phyloP scores from a whole-genome alignment of 2,797 vertebrate genomes.

The Schizothorax lantsangensis region DNA sequence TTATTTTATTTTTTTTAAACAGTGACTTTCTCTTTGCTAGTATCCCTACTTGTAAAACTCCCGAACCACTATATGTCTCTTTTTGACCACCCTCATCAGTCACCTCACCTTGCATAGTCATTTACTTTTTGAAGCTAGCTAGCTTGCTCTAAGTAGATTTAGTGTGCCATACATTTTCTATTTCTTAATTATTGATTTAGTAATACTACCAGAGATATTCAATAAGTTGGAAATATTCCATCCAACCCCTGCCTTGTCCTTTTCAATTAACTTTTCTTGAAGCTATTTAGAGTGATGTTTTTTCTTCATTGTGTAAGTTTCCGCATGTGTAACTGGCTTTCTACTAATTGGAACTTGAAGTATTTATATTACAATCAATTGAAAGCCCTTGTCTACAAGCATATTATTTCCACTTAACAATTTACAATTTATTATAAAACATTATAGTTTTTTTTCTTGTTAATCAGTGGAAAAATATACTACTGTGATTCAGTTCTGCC shows the following conservation, averaged over 20 bases:
- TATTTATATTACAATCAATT: neutral
- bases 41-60: neutral
- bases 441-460: neutral
- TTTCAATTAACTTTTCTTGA: neutral
- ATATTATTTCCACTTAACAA: neutral
- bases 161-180: neutral
- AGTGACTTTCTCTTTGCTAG: neutral
- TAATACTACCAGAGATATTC: neutral
- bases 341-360: neutral
- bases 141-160: neutral
- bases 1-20: neutral
- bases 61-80: neutral
- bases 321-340: neutral
- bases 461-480: neutral
- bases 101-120: neutral
- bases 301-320: neutral
- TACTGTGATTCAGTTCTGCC: neutral
- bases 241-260: neutral
- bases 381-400: neutral
- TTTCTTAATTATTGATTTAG: neutral
- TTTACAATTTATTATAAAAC: neutral
- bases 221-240: neutral
- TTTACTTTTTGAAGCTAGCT: neutral
- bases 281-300: neutral
- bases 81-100: neutral